Percentiles rank a stretch among this genome's conserved stretches.
phyloP scores from a whole-genome alignment of 2,113 vertebrate genomes.

The Brienomyrus brachyistius region DNA sequence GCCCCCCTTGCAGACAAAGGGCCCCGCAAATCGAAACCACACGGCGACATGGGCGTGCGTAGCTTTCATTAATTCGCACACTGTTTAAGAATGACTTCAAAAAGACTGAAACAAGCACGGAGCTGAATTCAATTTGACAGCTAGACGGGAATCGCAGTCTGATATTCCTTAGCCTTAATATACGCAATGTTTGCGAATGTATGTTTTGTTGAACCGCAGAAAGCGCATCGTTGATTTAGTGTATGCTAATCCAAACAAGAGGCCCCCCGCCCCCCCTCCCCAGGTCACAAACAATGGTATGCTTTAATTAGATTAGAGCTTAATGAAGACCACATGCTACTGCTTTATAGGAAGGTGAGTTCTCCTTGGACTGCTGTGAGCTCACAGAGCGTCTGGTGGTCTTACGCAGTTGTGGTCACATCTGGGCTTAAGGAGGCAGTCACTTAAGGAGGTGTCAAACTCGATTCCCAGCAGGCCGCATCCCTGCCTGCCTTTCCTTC shows the following conservation, averaged over 20 bases:
- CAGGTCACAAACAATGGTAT: conserved; percentile 2
- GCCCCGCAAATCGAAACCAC: background rate
- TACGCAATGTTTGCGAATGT: background rate
- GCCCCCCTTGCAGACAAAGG: background rate
- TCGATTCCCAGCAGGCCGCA: background rate
- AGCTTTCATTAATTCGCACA: background rate
- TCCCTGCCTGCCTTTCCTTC: background rate
- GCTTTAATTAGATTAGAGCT: background rate
- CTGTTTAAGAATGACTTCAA: background rate
- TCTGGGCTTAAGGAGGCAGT: background rate
- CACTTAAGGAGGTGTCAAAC: background rate
- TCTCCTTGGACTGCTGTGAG: background rate
- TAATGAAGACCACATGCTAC: background rate
- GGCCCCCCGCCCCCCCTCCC: background rate
- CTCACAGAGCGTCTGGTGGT: background rate
- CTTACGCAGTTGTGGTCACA: background rate
- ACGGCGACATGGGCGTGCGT: background rate
- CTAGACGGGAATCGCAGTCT: background rate
- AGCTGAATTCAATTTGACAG: background rate
- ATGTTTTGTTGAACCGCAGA: background rate
- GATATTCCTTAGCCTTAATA: background rate
- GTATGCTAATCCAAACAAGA: conserved; percentile 4
- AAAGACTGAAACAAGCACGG: background rate
- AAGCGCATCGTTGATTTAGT: background rate
- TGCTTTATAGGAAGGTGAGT: background rate